Percentiles rank a stretch among this genome's conserved stretches.
These are phyloP conservation scores for Theocolax elegans DNA, from an alignment of 1,140 invertebrate species.

Conservation along the genomic window DNA sequence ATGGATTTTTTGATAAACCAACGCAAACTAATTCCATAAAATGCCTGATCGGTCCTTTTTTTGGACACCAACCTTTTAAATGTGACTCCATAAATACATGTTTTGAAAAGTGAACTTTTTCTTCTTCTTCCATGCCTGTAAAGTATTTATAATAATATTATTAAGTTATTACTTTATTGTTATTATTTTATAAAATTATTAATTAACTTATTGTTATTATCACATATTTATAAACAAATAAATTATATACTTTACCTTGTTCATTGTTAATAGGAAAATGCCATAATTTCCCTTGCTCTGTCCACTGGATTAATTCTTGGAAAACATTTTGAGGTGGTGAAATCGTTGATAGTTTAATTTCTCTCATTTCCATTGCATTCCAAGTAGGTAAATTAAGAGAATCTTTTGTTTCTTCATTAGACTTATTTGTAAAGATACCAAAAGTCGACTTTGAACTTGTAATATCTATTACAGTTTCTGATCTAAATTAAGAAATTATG, in stretches of 20 bases:
- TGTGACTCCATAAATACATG: slow-evolving; percentile 93
- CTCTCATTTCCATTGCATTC: slow-evolving; percentile 73
- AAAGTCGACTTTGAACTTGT: no score
- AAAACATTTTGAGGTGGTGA: slow-evolving; percentile 88
- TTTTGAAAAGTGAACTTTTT: slow-evolving; percentile 85
- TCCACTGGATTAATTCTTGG: slow-evolving; percentile 94
- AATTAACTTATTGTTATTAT: no score
- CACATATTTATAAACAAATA: no score
- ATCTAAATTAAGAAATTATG: no score
- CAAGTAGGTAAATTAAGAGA: slow-evolving; percentile 73
- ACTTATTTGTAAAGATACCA: not conserved
- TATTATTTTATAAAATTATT: no score
- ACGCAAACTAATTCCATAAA: slow-evolving; percentile 97
- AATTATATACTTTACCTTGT: slow-evolving; percentile 87
- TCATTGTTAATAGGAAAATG: slow-evolving; percentile 98
- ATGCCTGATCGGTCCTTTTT: slow-evolving; percentile 87
- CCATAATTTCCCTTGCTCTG: slow-evolving; percentile 95
- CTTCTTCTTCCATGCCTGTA: slow-evolving; percentile 82
- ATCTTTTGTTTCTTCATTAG: slow-evolving; percentile 9
- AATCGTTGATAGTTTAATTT: slow-evolving; percentile 73
- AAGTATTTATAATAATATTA: slow-evolving; percentile 54
- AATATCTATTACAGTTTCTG: no score
- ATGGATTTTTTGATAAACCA: slow-evolving; percentile 95
- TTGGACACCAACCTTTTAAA: slow-evolving; percentile 89
- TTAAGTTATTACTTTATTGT: no score